phyloP scores from a whole-genome alignment of 2,888 invertebrate species.

The Cristatella mucedo region DNA sequence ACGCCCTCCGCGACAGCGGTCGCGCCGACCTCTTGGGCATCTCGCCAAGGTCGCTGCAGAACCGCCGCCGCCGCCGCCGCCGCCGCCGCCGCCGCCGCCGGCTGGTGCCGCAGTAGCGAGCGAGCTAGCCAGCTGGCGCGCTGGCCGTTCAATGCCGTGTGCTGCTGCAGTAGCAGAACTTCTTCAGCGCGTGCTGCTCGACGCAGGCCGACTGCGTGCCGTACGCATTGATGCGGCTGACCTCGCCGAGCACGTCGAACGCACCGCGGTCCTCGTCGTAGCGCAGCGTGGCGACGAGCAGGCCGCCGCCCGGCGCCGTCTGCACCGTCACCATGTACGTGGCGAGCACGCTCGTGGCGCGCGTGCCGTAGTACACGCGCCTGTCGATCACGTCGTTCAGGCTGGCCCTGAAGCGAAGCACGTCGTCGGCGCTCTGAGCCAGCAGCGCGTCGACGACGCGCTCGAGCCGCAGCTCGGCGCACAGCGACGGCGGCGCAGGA shows the following conservation, averaged over 20 bases:
- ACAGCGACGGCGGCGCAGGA: too few species aligned
- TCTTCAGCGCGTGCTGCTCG: constrained; percentile 19
- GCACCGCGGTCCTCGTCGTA: constrained; percentile 30
- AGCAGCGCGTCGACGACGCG: constrained; percentile 53
- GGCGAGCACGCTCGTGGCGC: constrained; percentile 14
- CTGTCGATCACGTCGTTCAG: constrained; percentile 30
- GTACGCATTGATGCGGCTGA: constrained; percentile 39
- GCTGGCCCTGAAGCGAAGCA: constrained; percentile 19
- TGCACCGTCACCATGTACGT: constrained; percentile 47
- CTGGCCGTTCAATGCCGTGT: too few species aligned
- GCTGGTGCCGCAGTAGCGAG: too few species aligned
- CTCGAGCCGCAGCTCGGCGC: constrained; percentile 44
- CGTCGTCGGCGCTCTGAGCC: constrained; percentile 17
- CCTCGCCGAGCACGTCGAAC: constrained; percentile 48
- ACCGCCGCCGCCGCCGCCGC: too few species aligned
- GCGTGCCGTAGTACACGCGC: constrained; percentile 15
- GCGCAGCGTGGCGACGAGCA: constrained; percentile 66
- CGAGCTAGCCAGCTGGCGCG: too few species aligned
- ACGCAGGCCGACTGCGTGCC: constrained; percentile 37
- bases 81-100: too few species aligned
- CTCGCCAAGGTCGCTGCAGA: too few species aligned
- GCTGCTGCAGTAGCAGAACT: constrained; percentile 36
- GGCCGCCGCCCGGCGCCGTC: constrained; percentile 51
- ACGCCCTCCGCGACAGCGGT: too few species aligned
- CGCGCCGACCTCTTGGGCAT: too few species aligned